Conservation (phyloP, 2,113 vertebrate genomes). For the Bubalus kerabau region DNA sequence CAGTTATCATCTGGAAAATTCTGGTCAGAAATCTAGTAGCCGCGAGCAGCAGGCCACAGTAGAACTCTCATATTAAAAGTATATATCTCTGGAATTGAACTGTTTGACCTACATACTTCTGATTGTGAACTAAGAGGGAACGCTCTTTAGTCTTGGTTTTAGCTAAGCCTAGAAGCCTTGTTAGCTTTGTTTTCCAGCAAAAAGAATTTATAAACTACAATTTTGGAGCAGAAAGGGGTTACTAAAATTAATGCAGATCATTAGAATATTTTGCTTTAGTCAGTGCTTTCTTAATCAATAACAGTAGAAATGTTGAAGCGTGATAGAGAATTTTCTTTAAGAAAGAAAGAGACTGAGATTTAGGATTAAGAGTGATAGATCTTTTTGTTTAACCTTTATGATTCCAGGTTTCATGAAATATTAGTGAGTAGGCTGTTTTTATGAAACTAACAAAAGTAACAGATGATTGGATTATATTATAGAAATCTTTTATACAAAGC, state of each 20-base stretch:
- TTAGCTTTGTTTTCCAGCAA: background rate
- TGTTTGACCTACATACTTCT: background rate
- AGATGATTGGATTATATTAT: background rate
- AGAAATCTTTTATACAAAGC: constrained; percentile 13
- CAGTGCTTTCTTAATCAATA: background rate
- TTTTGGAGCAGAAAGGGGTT: background rate
- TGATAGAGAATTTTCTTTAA: background rate
- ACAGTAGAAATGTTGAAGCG: background rate
- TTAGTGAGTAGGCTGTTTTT: background rate
- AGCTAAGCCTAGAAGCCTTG: background rate
- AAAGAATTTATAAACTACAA: constrained; percentile 2
- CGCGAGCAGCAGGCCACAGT: background rate
- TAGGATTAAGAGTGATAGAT: background rate
- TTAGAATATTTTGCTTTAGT: constrained; percentile 8
- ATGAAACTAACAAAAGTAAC: constrained; percentile 5
- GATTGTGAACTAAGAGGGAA: background rate
- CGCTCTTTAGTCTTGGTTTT: background rate
- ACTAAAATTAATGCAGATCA: background rate
- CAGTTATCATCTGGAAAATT: constrained; percentile 55
- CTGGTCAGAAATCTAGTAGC: constrained; percentile 42
- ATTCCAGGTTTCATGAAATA: constrained; percentile 18
- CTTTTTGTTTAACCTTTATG: background rate
- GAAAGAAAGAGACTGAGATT: background rate
- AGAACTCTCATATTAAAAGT: constrained; percentile 1
- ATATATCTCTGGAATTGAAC: background rate